These are phyloP conservation scores for Threskiornis aethiopicus DNA, from an alignment of 2,797 vertebrate genomes.

Conservation along the genomic window DNA sequence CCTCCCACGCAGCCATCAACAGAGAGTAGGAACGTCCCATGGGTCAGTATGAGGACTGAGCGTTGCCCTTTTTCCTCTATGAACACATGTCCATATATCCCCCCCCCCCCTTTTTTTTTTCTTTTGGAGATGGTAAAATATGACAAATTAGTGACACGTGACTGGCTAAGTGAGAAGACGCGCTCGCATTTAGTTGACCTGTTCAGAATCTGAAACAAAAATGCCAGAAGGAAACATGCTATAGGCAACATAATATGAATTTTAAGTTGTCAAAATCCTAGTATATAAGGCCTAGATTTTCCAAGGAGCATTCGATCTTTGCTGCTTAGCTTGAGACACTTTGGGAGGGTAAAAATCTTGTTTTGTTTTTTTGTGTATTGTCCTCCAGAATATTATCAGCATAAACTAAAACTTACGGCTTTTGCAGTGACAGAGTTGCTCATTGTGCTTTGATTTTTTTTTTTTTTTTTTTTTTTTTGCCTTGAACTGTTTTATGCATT, in stretches of 20 bases:
- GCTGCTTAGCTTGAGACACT: not conserved
- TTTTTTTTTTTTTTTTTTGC: not conserved
- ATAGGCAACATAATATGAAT: not conserved
- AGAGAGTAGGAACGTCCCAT: not conserved
- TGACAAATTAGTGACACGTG: not conserved
- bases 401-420: not conserved
- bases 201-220: not conserved
- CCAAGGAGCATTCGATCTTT: not conserved
- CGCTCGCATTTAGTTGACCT: not conserved
- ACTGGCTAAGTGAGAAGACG: not conserved
- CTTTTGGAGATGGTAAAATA: not conserved
- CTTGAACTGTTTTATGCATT: not conserved
- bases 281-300: not conserved
- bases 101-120: fast-evolving
- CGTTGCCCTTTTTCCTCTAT: not conserved
- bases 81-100: not conserved
- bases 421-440: not conserved
- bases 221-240: not conserved
- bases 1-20: not conserved
- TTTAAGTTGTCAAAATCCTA: not conserved
- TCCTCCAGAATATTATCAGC: not conserved
- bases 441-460: not conserved
- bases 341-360: not conserved
- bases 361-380: not conserved
- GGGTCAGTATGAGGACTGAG: not conserved